phyloP scores from a whole-genome alignment of 2,888 invertebrate genomes.

The Urechis unicinctus region DNA sequence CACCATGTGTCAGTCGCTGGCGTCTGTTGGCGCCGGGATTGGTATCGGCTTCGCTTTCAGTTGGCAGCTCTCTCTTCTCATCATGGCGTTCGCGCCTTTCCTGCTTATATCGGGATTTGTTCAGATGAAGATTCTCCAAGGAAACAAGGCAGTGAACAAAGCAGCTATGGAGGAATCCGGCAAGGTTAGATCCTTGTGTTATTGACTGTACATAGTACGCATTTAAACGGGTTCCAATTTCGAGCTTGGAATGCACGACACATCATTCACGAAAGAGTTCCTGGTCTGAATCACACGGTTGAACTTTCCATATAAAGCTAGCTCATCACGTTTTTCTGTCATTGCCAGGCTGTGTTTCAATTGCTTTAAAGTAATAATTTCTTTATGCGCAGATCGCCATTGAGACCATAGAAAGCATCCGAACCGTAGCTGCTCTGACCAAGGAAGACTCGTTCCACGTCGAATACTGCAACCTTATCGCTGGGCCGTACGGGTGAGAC shows the following conservation, averaged over 20 bases:
- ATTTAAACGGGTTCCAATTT: no score
- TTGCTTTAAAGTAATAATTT: no score
- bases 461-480: slow-evolving; percentile 24
- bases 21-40: slow-evolving; percentile 47
- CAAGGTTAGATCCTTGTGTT: slow-evolving; percentile 42
- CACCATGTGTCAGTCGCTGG: slow-evolving; percentile 41
- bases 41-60: slow-evolving; percentile 51
- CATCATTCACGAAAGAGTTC: no score
- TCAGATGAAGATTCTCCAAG: slow-evolving; percentile 38
- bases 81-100: slow-evolving; percentile 50
- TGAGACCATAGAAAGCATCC: slow-evolving; percentile 45
- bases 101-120: slow-evolving; percentile 39
- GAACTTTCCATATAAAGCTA: no score
- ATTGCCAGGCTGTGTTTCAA: no score
- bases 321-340: no score
- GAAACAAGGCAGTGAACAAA: slow-evolving; percentile 46
- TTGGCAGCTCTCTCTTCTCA: slow-evolving; percentile 52
- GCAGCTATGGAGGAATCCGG: slow-evolving; percentile 56
- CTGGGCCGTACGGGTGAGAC: slow-evolving; percentile 31
- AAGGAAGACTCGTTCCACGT: slow-evolving; percentile 33
- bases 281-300: no score
- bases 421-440: slow-evolving; percentile 42
- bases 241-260: no score
- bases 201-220: not conserved
- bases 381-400: slow-evolving; percentile 21